These are phyloP conservation scores for Drosophila biarmipes DNA, from an alignment of 1,140 invertebrate genomes.

Conservation along the genomic window DNA sequence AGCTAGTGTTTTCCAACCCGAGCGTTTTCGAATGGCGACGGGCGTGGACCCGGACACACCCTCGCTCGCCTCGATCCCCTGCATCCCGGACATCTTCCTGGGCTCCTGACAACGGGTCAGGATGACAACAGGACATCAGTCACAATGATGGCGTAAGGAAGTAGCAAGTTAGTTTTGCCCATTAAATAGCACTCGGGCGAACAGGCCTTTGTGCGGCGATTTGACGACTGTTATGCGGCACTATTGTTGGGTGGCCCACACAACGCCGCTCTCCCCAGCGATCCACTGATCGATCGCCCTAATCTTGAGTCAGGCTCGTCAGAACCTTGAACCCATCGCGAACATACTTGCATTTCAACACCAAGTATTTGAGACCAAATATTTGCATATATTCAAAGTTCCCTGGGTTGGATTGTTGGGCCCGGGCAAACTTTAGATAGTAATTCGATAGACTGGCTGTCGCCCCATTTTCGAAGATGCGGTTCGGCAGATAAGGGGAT, in stretches of 20 bases:
- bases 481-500: background rate
- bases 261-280: slow-evolving; percentile 7
- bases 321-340: slow-evolving; percentile 11
- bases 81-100: slow-evolving; percentile 10
- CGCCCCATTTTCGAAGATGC: slow-evolving; percentile 8
- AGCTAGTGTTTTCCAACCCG: slow-evolving; percentile 40
- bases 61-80: background rate
- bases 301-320: slow-evolving; percentile 22
- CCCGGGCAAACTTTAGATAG: slow-evolving; percentile 1
- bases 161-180: slow-evolving; percentile 75
- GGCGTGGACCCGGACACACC: slow-evolving; percentile 64
- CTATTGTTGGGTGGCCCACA: slow-evolving; percentile 53
- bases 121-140: slow-evolving; percentile 8
- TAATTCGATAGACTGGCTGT: slow-evolving; percentile 10
- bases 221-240: slow-evolving; percentile 32
- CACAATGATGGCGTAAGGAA: slow-evolving; percentile 76
- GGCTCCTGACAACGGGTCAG: slow-evolving; percentile 12
- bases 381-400: background rate
- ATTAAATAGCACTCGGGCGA: slow-evolving; percentile 58
- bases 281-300: slow-evolving; percentile 8
- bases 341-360: slow-evolving; percentile 7
- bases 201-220: slow-evolving; percentile 40
- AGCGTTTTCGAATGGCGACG: slow-evolving; percentile 38
- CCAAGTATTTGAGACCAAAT: too few species aligned
- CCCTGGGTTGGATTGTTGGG: background rate